phyloP scores from a whole-genome alignment of 2,113 vertebrate species.

The Laticauda colubrina region DNA sequence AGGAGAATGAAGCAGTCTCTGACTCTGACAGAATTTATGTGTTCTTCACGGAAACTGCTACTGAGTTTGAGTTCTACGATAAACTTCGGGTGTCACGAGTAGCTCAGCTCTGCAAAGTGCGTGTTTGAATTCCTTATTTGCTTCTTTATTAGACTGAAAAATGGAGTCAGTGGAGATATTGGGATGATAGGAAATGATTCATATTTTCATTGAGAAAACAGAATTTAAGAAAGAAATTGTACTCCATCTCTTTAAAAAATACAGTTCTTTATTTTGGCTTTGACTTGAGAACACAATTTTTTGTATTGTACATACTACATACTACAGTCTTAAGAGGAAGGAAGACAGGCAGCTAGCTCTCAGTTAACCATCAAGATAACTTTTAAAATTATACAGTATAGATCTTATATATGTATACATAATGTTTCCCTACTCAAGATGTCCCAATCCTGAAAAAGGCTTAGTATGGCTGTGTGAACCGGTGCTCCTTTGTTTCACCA shows the following conservation, averaged over 20 bases:
- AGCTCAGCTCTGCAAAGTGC: constrained; percentile 79
- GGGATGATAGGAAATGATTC: not conserved
- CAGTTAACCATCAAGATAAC: not conserved
- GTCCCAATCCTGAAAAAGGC: not conserved
- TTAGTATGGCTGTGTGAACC: not conserved
- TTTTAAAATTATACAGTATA: not conserved
- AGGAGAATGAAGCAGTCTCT: constrained; percentile 66
- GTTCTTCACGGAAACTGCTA: constrained; percentile 80
- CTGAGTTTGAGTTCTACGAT: constrained; percentile 80
- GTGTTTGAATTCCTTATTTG: not conserved
- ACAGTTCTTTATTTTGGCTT: not conserved
- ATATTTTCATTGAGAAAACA: not conserved
- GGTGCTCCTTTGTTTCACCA: not conserved
- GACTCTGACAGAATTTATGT: constrained; percentile 80
- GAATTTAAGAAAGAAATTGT: not conserved
- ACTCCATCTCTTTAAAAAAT: not conserved
- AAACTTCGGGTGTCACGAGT: constrained; percentile 76
- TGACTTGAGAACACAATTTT: not conserved
- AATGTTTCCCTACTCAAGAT: not conserved
- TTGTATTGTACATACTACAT: not conserved
- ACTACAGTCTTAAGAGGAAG: not conserved
- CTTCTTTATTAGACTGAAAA: not conserved
- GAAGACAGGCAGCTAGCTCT: not conserved
- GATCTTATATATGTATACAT: not conserved
- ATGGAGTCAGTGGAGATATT: not conserved